Percentiles rank a stretch among this genome's conserved stretches.
phyloP scores from a whole-genome alignment of 2,113 vertebrate genomes.

The Falcunculus frontatus region DNA sequence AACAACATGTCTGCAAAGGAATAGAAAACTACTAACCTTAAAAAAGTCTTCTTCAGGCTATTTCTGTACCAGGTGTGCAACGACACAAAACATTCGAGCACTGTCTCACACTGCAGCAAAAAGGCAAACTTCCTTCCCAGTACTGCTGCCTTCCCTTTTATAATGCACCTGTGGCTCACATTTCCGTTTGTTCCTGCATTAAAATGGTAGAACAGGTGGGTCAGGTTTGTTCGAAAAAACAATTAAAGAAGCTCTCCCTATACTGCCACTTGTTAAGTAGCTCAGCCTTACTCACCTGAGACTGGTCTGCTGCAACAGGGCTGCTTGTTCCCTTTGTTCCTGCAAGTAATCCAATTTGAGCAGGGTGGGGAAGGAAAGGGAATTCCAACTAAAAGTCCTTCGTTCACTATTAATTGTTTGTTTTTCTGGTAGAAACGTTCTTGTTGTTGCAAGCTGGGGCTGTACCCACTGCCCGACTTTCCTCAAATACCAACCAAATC shows the following conservation, averaged over 20 bases:
- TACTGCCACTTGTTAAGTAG: not conserved
- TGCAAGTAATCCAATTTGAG: not conserved
- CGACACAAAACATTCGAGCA: accelerated
- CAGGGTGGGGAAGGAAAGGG: not conserved
- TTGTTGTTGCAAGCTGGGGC: not conserved
- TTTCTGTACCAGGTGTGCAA: not conserved
- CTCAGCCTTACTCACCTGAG: not conserved
- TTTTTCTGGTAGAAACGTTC: not conserved
- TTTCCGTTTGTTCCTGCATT: not conserved
- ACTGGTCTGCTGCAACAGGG: not conserved
- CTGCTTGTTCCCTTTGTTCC: not conserved
- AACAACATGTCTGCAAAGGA: accelerated
- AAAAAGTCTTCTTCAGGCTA: not conserved
- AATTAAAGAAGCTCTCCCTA: not conserved
- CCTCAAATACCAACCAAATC: not conserved
- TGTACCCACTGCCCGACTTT: not conserved
- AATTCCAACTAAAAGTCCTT: not conserved
- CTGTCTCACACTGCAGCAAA: accelerated
- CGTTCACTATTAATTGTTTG: not conserved
- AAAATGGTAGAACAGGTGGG: not conserved
- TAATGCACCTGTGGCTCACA: not conserved
- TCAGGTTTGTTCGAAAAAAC: not conserved
- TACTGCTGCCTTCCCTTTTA: not conserved
- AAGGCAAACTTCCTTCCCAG: accelerated
- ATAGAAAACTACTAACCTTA: not conserved